Base-by-base conservation (phyloP, 2,113 vertebrate genomes). In the Mastomys natalensis region DNA sequence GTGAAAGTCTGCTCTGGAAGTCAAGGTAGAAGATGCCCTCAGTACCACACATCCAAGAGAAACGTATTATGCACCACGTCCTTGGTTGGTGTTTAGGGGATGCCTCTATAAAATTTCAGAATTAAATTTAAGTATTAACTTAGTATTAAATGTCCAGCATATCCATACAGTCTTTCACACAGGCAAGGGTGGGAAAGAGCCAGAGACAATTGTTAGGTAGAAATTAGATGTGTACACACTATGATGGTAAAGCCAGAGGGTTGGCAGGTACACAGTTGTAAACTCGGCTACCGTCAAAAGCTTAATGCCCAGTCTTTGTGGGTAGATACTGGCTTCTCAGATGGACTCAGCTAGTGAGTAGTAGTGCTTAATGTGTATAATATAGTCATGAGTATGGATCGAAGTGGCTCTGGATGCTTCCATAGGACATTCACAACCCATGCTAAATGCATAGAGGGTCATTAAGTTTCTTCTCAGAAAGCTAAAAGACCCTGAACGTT, bases 401-500 rank as follows among this genome's bases (percentile, higher is more conserved):
- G 66, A 15, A 77, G 51, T 76, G 34, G 17, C 62, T 87, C 43
- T 68, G 89, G n/a, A 72, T 24, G 4, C 48, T 82, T 62, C 70
- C 40, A 40, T 90, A 48, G 64, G 26, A 66, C 12, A 37, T 82
- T 77, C 24, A 48, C 43, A 72, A 0, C 88, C 55, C 51, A 3
- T 43, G 81, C 70, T 82, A 82, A 74, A 5, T 34, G 74, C n/a
- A 70, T 4, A 68, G 53, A 62, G 0, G 13, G 22, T 29, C 43
- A 51, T 40, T 73, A 55, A 19, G 19, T 26, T 13, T 94, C 37
- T 78, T 95, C 86, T 84, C 24, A 68, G 82, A 81, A 92, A 80
- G 51, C 88, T 94, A 84, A 91, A 55, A 62, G 48, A 74, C 31
- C 21, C n/a, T 73, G 53, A 60, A 60, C 78, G 48, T 53, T 22